Evolutionary conservation across 2,888 invertebrate genomes (phyloP), one percentile per base, ranked within the genome.

Genomic region (Erannis defoliaria): DNA sequence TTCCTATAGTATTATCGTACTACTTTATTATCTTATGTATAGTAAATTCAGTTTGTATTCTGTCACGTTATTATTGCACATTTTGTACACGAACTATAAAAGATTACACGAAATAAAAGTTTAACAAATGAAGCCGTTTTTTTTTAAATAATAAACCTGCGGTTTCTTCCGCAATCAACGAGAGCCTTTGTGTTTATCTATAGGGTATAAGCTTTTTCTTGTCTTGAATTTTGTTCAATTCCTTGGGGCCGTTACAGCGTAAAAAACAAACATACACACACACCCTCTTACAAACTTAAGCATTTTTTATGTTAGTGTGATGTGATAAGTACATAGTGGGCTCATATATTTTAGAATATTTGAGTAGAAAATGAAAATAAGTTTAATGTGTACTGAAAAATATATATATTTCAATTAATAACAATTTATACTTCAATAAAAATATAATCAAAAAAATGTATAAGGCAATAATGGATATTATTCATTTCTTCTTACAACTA

Each of bases 61-160:
- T 67, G 62, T 89, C 86, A 86, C 84, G 81, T 87, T 86, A 86
- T 86, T 89, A 88, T 90, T 89, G 92, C 91, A 92, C 91, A 85
- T 89, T 86, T 88, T 87, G 80, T 89, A 88, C 83, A 88, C 88
- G 82, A 88, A 86, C 88, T 89, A 87, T 89, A 83, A 89, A 80
- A 62, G 84, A 89, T 82, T 88, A 88, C 90, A 90, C 90, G 74
- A 85, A 90, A 90, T 88, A 88, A 89, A 86, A 80, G 69, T 81
- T 80, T 84, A 84, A 81, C 77, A 77, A 78, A 68, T 76, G 67
- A n/a, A n/a, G n/a, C n/a, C n/a, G n/a, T n/a, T n/a, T n/a, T n/a
- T n/a, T n/a, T n/a, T n/a, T n/a, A n/a, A n/a, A n/a, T n/a, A n/a
- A n/a, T n/a, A n/a, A n/a, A n/a, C n/a, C n/a, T n/a, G n/a, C n/a